A percentile compares a stretch with the other conserved stretches of the same genome.
phyloP scores from a whole-genome alignment of 2,113 vertebrate species.

The Procapra przewalskii region DNA sequence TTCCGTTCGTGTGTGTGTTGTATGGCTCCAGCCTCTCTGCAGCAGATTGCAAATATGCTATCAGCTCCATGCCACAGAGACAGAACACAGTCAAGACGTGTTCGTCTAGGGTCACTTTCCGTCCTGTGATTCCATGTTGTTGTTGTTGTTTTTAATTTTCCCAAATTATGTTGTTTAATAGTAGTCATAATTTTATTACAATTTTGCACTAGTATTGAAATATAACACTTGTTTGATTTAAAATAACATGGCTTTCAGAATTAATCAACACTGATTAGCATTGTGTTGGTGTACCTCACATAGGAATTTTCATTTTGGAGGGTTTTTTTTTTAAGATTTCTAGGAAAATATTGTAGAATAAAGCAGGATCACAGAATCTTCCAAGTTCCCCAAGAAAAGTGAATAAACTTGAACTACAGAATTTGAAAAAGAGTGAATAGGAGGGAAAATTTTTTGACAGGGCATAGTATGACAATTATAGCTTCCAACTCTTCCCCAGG shows the following conservation, averaged over 20 bases:
- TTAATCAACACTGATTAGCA: not conserved
- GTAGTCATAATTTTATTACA: not conserved
- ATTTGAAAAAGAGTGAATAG: not conserved
- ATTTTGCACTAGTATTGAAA: not conserved
- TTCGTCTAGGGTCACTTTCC: not conserved
- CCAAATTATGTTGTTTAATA: not conserved
- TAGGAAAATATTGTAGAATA: not conserved
- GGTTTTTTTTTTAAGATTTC: not conserved
- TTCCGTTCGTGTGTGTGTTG: not conserved
- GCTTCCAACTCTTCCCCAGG: not conserved
- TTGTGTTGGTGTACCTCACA: not conserved
- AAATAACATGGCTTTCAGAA: not conserved
- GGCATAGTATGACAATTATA: not conserved
- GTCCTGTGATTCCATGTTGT: not conserved
- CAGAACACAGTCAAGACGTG: not conserved
- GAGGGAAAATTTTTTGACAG: not conserved
- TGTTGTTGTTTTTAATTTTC: not conserved
- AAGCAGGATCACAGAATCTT: not conserved
- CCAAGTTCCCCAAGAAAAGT: not conserved
- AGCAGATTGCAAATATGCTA: not conserved
- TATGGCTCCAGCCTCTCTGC: not conserved
- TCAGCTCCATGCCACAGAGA: not conserved
- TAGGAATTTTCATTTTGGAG: not conserved
- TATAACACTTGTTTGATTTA: not conserved
- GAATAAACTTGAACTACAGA: not conserved